Conservation (phyloP, 2,113 vertebrate species). For the Lipophrys pholis region DNA sequence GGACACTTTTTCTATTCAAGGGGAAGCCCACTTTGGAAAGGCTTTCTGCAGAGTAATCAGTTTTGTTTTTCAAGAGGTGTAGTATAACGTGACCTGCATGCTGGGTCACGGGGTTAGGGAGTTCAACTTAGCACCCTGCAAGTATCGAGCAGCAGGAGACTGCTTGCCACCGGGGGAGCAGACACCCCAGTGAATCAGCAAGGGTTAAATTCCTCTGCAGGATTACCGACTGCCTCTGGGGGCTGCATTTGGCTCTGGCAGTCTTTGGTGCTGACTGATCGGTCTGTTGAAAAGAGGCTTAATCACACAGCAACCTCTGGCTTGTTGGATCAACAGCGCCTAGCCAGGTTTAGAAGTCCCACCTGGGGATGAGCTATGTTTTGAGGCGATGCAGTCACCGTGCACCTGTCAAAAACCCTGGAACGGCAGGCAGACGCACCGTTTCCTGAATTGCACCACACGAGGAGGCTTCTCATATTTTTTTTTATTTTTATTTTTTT, state of each 20-base stretch:
- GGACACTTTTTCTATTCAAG: slow-evolving; percentile 19
- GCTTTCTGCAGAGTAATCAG: slow-evolving; percentile 67
- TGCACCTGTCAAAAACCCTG: slow-evolving; percentile 65
- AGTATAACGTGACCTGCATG: slow-evolving; percentile 22
- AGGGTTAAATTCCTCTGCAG: slow-evolving; percentile 79
- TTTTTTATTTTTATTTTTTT: background rate
- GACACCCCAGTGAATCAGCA: slow-evolving; percentile 53
- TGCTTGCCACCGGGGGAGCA: background rate
- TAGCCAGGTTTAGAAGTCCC: slow-evolving; percentile 69
- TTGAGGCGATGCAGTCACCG: slow-evolving; percentile 59
- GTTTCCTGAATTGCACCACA: slow-evolving; percentile 36
- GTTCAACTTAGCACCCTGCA: slow-evolving; percentile 42
- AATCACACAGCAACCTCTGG: slow-evolving; percentile 83
- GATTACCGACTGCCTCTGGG: slow-evolving; percentile 75
- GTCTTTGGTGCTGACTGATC: slow-evolving; percentile 78
- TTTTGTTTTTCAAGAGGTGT: slow-evolving; percentile 46
- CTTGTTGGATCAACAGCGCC: slow-evolving; percentile 80
- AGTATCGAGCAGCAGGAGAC: slow-evolving; percentile 30
- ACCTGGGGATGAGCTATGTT: slow-evolving; percentile 73
- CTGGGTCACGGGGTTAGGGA: slow-evolving; percentile 28
- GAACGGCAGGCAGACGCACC: slow-evolving; percentile 26
- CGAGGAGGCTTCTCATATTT: slow-evolving; percentile 20
- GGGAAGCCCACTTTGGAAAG: background rate
- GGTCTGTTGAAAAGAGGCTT: slow-evolving; percentile 80
- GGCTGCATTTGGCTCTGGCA: slow-evolving; percentile 67